phyloP scores from a whole-genome alignment of 1,140 invertebrate genomes.

The Pentalonia nigronervosa region DNA sequence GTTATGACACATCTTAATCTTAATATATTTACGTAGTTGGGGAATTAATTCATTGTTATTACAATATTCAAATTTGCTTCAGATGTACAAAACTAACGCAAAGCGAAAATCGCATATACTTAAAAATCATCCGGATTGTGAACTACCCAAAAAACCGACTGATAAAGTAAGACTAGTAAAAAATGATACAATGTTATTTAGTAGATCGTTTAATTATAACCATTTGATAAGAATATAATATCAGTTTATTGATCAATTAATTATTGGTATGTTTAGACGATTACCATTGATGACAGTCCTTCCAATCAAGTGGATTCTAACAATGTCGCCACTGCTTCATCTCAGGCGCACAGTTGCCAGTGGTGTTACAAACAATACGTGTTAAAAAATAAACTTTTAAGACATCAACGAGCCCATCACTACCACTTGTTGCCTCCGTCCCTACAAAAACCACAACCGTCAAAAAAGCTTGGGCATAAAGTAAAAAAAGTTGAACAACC shows the following conservation, averaged over 20 bases:
- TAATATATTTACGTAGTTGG: background rate
- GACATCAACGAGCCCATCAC: conserved; percentile 83
- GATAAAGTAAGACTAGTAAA: conserved; percentile 65
- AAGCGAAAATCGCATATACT: conserved; percentile 86
- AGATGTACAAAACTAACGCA: conserved; percentile 84
- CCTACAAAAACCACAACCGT: conserved; percentile 32
- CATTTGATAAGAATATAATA: background rate
- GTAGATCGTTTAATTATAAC: background rate
- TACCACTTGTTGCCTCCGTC: conserved; percentile 64
- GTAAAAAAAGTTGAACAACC: background rate
- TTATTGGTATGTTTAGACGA: background rate
- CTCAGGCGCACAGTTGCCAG: conserved; percentile 76
- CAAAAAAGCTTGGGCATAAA: conserved; percentile 37
- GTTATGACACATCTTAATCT: background rate
- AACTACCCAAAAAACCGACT: conserved; percentile 32
- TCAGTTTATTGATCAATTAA: background rate
- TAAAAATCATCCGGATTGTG: conserved; percentile 77
- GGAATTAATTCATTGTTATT: background rate
- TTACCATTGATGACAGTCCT: background rate
- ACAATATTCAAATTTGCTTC: conserved; percentile 53
- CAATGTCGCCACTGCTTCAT: conserved; percentile 67
- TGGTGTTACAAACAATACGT: conserved; percentile 89
- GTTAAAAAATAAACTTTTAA: conserved; percentile 80
- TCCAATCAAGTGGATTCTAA: background rate
- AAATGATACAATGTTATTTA: background rate